Base-by-base conservation (phyloP, 2,888 invertebrate species). In the Agrilus cyanescens region DNA sequence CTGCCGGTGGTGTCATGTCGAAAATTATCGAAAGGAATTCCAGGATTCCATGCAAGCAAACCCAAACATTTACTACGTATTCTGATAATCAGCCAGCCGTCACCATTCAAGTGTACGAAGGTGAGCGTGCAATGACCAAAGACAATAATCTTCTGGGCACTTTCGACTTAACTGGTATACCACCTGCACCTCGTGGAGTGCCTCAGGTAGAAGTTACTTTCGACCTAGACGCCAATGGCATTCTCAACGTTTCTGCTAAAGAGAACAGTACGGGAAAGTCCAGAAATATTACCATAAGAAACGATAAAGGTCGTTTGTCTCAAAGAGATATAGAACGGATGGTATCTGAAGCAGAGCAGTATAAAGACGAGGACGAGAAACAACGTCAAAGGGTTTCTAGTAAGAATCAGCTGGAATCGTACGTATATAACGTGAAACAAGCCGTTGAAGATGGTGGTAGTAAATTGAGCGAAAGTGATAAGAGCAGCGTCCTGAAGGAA, bases 271-370 rank as follows among this genome's bases (percentile, higher is more conserved):
- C 74, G 0, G 75, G 75, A 4, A 82, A 81, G 50, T 76, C 75
- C 46, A 82, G 80, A 63, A 80, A 81, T 58, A 86, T 88, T 48
- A 82, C 81, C 35, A 89, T 88, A 48, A 83, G 82, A 60, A 88
- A 88, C 66, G 85, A 88, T 68, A 85, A 82, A 57, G 86, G 87
- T 0, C 73, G 88, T 5, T 69, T 89, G 39, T 83, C 85, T 13
- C 82, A 86, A 59, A 78, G 79, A 4, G 88, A 89, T 55, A 88
- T 89, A 48, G 85, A 89, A 48, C 73, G 80, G 46, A 87, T 85
- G 85, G 65, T 86, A 16, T 65, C 73, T 2, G 85, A 86, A 49
- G 85, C 85, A 0, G 85, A 85, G 56, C 69, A 66, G 37, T 86
- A 81, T 64, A 74, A 75, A 37, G 81, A 78, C 32, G 83, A 84